Evolutionary conservation across 2,888 invertebrate genomes (phyloP), one percentile per base, ranked within the genome.

Genomic region (Belgica antarctica): DNA sequence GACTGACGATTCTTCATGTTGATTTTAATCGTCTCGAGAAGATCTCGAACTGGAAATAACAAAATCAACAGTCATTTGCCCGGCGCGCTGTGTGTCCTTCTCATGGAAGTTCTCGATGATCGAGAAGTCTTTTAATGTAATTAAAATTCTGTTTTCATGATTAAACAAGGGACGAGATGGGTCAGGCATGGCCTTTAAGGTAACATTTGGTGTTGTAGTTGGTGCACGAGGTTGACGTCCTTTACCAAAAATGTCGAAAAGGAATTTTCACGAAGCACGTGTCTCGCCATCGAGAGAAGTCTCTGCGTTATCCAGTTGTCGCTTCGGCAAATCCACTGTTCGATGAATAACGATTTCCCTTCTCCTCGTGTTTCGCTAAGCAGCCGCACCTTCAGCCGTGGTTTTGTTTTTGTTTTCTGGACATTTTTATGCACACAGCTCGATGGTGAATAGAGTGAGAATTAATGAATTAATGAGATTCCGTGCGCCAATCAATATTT

Each of bases 381-480:
- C 17, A 57, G 57, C 57, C 57, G 24, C 57, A 57, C 57, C 57
- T 57, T 57, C 4, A 17, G 57, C 19, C 24, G 2, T 10, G 4
- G 7, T 57, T 57, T 57, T 57, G 57, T 57, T 57, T 57, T 57
- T 57, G 24, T 57, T 57, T 46, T 57, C 7, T 57, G 57, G 57
- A 17, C 57, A 57, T 57, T 57, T 57, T 22, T 5, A 5, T 4
- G 4, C 7, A 46, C n/a, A 8, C 15, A 15, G 46, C 4, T 46
- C 15, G 46, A 46, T 5, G 8, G 46, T 10, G 15, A 46, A 46
- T n/a, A n/a, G n/a, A n/a, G n/a, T 17, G 57, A 57, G 17, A 17
- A 57, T 22, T 57, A 57, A 57, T 57, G 24, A 57, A 57, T 17
- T 57, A 57, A 57, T 57, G 57, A 57, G 57, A 17, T 57, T 4